Conservation (phyloP, 2,113 vertebrate species). For the Deroptyus accipitrinus region DNA sequence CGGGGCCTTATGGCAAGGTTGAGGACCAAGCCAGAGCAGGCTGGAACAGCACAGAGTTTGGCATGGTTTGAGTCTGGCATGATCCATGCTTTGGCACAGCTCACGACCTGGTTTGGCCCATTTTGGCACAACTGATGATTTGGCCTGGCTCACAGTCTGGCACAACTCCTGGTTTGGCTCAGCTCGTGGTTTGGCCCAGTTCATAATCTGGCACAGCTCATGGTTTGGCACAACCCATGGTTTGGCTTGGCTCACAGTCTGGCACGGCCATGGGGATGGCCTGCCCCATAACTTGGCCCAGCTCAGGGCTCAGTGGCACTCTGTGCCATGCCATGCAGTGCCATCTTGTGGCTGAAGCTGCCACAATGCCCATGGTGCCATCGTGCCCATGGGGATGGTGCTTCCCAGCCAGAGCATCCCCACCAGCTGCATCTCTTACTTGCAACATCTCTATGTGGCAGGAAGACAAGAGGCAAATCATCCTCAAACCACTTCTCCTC, state of each 20-base stretch:
- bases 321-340: rapidly evolving
- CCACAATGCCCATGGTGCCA: rapidly evolving
- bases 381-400: rapidly evolving
- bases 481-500: not conserved
- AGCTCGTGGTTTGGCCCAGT: not conserved
- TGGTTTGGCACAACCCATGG: not conserved
- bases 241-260: no score
- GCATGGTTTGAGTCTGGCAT: not conserved
- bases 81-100: not conserved
- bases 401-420: not conserved
- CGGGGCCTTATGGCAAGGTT: rapidly evolving
- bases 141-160: not conserved
- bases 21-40: rapidly evolving
- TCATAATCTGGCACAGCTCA: not conserved
- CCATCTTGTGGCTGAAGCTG: not conserved
- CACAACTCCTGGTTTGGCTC: not conserved
- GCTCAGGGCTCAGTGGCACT: not conserved
- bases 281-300: not conserved
- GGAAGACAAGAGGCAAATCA: not conserved
- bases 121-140: not conserved
- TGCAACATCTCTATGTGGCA: not conserved
- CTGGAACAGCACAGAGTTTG: not conserved
- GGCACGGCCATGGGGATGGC: rapidly evolving
- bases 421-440: not conserved
- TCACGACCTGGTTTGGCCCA: not conserved